Percentiles rank a stretch among this genome's conserved stretches.
These are phyloP conservation scores for Chelon auratus DNA, from an alignment of 2,797 vertebrate genomes.

Conservation along the genomic window DNA sequence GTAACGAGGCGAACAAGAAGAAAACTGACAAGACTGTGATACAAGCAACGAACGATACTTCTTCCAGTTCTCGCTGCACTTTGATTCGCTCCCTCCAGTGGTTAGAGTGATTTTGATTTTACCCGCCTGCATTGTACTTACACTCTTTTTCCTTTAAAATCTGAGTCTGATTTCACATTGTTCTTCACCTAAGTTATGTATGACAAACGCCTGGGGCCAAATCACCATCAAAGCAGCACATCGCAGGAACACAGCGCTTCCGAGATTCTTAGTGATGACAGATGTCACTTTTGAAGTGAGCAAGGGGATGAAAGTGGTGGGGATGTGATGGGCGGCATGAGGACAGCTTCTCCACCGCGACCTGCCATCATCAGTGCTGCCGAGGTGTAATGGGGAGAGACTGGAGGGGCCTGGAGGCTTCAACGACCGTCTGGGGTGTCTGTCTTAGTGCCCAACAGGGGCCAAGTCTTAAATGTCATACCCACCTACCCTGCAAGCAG, in stretches of 20 bases:
- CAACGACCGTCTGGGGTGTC: slow-evolving; percentile 75
- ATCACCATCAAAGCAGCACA: slow-evolving; percentile 88
- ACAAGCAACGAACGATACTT: slow-evolving; percentile 75
- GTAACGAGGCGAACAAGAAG: slow-evolving; percentile 84
- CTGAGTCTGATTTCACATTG: slow-evolving; percentile 87
- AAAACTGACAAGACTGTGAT: slow-evolving; percentile 87
- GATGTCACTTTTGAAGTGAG: slow-evolving; percentile 88
- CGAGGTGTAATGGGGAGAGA: slow-evolving; percentile 80
- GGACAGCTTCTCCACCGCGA: slow-evolving; percentile 78
- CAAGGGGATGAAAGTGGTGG: slow-evolving; percentile 85
- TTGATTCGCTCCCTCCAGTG: slow-evolving; percentile 90
- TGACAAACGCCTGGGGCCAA: slow-evolving; percentile 89
- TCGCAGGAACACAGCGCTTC: slow-evolving; percentile 84
- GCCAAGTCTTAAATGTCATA: slow-evolving; percentile 74
- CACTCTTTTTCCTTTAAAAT: slow-evolving; percentile 81
- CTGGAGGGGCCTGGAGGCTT: slow-evolving; percentile 77
- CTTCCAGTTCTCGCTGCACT: slow-evolving; percentile 83
- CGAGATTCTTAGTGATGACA: slow-evolving; percentile 89
- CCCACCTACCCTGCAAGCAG: slow-evolving; percentile 69
- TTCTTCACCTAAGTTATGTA: slow-evolving; percentile 90
- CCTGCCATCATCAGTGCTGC: slow-evolving; percentile 79
- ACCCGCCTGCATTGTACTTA: slow-evolving; percentile 85
- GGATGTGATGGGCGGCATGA: slow-evolving; percentile 80
- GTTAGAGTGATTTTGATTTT: slow-evolving; percentile 88
- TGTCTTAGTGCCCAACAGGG: slow-evolving; percentile 70